These are phyloP conservation scores for Dicentrarchus labrax DNA, from an alignment of 2,113 vertebrate species.

Conservation along the genomic window DNA sequence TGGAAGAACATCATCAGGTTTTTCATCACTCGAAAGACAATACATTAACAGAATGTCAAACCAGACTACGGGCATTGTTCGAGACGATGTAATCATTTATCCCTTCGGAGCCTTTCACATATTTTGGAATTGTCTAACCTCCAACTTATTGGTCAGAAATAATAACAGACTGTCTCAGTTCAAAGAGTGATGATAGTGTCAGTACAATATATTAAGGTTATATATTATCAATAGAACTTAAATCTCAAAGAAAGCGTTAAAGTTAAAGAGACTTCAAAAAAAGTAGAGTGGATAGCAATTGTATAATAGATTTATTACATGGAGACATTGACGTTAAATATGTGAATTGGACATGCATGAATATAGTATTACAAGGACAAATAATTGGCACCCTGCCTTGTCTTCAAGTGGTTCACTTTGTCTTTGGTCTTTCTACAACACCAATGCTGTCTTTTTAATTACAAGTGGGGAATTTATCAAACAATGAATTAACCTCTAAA, in stretches of 20 bases:
- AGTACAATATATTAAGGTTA: not conserved
- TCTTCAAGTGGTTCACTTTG: not conserved
- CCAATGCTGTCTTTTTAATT: not conserved
- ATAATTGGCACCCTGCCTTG: not conserved
- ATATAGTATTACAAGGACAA: not conserved
- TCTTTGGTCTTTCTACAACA: not conserved
- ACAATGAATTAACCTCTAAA: not conserved
- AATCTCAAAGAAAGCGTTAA: too few species aligned
- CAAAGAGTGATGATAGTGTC: not conserved
- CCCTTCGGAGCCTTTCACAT: not conserved
- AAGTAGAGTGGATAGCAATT: not conserved
- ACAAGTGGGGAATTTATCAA: not conserved
- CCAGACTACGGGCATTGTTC: not conserved
- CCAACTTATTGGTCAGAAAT: not conserved
- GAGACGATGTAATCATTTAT: constrained; percentile 3
- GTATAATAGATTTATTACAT: not conserved
- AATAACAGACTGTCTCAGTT: not conserved
- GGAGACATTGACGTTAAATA: not conserved
- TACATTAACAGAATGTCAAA: not conserved
- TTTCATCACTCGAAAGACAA: not conserved
- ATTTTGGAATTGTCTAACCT: not conserved
- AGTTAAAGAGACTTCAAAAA: not conserved
- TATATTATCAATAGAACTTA: too few species aligned
- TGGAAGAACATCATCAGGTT: constrained; percentile 13
- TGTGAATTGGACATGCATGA: not conserved